Evolutionary conservation across 2,797 vertebrate species (phyloP), one percentile per base, ranked within the genome.

Genomic region (Dryobates pubescens): DNA sequence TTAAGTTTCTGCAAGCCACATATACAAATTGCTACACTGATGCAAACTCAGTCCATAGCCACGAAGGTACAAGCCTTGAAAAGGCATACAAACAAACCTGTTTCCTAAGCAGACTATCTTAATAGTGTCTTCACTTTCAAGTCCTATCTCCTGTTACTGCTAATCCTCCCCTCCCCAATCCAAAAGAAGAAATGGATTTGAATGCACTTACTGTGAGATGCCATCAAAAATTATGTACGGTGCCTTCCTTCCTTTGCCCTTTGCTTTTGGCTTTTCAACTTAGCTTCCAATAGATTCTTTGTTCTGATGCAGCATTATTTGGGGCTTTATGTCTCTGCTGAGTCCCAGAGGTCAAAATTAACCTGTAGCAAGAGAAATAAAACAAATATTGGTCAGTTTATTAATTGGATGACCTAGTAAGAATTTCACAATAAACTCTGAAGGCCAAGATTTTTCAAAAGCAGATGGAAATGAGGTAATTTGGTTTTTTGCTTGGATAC

Each of bases 291-390:
- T 34, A 58, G 81, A 83, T 86, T 93, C 78, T 73, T 95, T 92
- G 68, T 45, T 29, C 73, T 89, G 47, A 79, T 14, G n/a, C 34
- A 85, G 65, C 62, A 88, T 93, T 95, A 61, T 91, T 82, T 91
- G 67, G 57, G n/a, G 70, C 47, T 93, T 95, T 89, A 82, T 88
- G 91, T 86, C 74, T 88, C 77, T 77, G 34, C 51, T n/a, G 80
- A 89, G 70, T 88, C 86, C 82, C 82, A 86, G 87, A 92, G 95
- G 91, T 94, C 89, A 77, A 93, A 94, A 93, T 83, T 53, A 89
- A 94, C 65, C 86, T 91, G 82, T 88, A 92, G 53, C 58, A 92
- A 85, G 61, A 86, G 63, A 95, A 90, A 86, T 88, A 69, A 82
- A 86, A 71, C 47, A 69, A 87, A 85, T 85, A 90, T 58, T 70